Conservation (phyloP, 2,888 invertebrate genomes). For the Agonopterix heracliana region DNA sequence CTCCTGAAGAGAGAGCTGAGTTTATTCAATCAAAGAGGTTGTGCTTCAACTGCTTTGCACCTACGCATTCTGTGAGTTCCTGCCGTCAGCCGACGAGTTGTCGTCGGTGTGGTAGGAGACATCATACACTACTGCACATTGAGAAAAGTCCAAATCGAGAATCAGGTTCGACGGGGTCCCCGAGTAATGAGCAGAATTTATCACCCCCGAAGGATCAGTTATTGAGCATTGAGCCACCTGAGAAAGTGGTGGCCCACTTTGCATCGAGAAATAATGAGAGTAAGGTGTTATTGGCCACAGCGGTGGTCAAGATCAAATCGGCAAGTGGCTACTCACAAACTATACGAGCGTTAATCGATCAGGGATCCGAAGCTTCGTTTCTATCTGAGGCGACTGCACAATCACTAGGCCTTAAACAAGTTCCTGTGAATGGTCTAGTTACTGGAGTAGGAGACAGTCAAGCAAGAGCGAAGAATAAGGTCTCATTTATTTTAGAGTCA, state of each 20-base stretch:
- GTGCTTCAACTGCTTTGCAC: conserved; percentile 11
- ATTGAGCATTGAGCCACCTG: too few species aligned
- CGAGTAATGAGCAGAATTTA: background rate
- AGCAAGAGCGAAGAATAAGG: conserved; percentile 11
- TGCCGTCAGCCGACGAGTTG: conserved; percentile 13
- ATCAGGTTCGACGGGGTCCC: background rate
- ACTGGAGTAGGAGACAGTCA: conserved; percentile 19
- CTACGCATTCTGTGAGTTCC: conserved; percentile 5
- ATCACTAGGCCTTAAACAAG: conserved; percentile 13
- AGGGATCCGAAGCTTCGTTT: conserved; percentile 19
- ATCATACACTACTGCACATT: conserved; percentile 16
- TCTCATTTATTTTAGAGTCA: conserved; percentile 12
- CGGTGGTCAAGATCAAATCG: background rate
- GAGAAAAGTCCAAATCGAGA: conserved; percentile 1
- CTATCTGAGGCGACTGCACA: conserved; percentile 17
- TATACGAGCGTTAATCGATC: conserved; percentile 14
- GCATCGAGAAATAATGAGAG: background rate
- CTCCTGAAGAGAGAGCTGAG: conserved; percentile 8
- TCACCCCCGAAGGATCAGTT: background rate
- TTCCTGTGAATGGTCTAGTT: conserved; percentile 12
- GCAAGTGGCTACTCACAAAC: conserved; percentile 2
- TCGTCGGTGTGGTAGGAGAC: conserved; percentile 13
- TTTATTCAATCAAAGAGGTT: conserved; percentile 10
- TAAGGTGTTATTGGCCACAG: conserved; percentile 7
- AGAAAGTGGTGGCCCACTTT: background rate